Evolutionary conservation across 2,888 invertebrate species (phyloP), one percentile per base, ranked within the genome.

Genomic region (Suillia variegata): DNA sequence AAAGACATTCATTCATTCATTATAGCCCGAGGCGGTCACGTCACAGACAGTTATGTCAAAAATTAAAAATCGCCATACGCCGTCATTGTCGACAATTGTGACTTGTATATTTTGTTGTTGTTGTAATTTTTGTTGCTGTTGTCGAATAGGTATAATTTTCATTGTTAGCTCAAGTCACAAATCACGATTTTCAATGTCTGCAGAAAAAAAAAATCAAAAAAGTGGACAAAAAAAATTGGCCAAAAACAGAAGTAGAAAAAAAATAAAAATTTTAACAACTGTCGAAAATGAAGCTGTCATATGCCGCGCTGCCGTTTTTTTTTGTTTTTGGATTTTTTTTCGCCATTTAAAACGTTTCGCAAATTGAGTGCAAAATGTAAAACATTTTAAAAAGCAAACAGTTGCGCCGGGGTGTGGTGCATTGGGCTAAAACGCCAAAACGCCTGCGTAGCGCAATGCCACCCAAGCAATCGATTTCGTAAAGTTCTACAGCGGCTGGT

Each of bases 11-110:
- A n/a, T n/a, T n/a, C n/a, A n/a, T n/a, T n/a, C n/a, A n/a, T n/a
- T n/a, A 13, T 38, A 13, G 12, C 76, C 76, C 70, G 56, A 67
- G 74, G 78, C 76, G 64, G 77, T 76, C 76, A 76, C 79, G 79
- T 77, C 74, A 75, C 65, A 74, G 79, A 75, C 78, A 70, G 13
- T 38, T 38, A 38, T 38, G 38, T 38, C 38, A 38, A 38, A 38
- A n/a, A n/a, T 38, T 38, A n/a, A 38, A 38, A 38, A 38, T n/a
- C 10, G n/a, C 38, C 15, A 38, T 38, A 26, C 10, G n/a, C 38
- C 15, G n/a, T 38, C 5, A n/a, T 13, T 38, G 31, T 31, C 6
- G 12, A 12, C 31, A 8, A 8, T 6, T 31, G 31, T 12, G 38
- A n/a, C 38, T 38, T 38, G 45, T 45, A 45, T n/a, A n/a, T n/a